These are phyloP conservation scores for Acrobasis repandana DNA, from an alignment of 2,888 invertebrate genomes.

Conservation along the genomic window DNA sequence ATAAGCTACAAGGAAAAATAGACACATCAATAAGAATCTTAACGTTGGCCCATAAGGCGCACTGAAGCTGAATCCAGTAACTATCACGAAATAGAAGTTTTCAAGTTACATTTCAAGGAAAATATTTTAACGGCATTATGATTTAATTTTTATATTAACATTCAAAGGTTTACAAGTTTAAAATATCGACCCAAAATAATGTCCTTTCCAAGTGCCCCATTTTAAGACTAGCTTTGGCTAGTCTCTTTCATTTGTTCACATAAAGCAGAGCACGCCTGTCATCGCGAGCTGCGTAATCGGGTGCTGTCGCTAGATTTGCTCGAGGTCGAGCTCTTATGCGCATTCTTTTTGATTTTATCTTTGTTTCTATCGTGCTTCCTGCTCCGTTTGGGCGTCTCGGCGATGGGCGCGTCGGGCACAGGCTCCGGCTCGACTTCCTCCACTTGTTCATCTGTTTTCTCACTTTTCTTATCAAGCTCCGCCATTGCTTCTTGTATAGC, in stretches of 20 bases:
- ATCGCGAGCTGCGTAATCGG: conserved; percentile 80
- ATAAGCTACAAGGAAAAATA: conserved; percentile 1
- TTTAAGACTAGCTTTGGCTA: not conserved
- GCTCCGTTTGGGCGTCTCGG: conserved; percentile 50
- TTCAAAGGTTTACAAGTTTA: not conserved
- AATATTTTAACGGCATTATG: not conserved
- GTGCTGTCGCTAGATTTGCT: conserved; percentile 57
- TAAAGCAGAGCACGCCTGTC: conserved; percentile 40
- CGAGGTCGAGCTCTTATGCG: conserved; percentile 50
- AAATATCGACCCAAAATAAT: not conserved
- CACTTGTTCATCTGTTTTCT: conserved; percentile 37
- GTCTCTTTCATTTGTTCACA: conserved; percentile 15
- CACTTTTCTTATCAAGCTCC: conserved; percentile 89
- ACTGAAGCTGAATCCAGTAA: not conserved
- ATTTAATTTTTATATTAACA: not conserved
- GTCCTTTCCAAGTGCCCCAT: not conserved
- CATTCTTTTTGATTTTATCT: conserved; percentile 54
- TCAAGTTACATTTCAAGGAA: not conserved
- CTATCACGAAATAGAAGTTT: not conserved
- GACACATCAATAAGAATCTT: not conserved
- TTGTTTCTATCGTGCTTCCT: conserved; percentile 54
- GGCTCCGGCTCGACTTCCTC: conserved; percentile 25
- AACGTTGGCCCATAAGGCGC: not conserved
- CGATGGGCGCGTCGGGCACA: conserved; percentile 34
- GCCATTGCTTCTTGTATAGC: conserved; percentile 97